Conservation (phyloP, 2,888 invertebrate species). For the Stictocephala bisonia region DNA sequence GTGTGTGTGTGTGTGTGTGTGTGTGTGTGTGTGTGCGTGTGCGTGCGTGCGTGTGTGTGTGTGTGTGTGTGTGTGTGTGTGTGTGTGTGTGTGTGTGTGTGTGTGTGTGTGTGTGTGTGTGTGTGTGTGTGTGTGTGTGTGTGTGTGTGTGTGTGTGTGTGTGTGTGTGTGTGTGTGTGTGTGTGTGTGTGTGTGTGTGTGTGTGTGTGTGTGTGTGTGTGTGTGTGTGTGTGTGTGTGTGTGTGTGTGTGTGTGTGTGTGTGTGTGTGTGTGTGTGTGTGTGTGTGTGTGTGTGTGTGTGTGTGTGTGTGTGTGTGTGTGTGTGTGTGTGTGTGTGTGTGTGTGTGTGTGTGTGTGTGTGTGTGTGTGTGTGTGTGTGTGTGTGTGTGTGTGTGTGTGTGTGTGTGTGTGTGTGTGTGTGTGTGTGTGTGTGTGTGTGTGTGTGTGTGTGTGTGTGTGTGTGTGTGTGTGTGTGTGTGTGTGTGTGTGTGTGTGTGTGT, state of each 20-base stretch:
- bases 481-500: slow-evolving; percentile 23
- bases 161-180: slow-evolving; percentile 39
- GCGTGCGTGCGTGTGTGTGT: slow-evolving; percentile 35
- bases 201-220: slow-evolving; percentile 33
- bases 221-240: slow-evolving; percentile 33
- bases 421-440: slow-evolving; percentile 8
- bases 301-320: slow-evolving; percentile 33
- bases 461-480: slow-evolving; percentile 24
- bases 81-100: slow-evolving; percentile 39
- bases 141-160: slow-evolving; percentile 39
- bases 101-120: slow-evolving; percentile 39
- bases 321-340: slow-evolving; percentile 29
- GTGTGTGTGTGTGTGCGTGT: slow-evolving; percentile 38
- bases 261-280: slow-evolving; percentile 33
- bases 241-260: slow-evolving; percentile 33
- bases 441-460: slow-evolving; percentile 19
- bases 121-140: slow-evolving; percentile 39
- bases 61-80: slow-evolving; percentile 39
- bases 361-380: slow-evolving; percentile 15
- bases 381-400: neutral
- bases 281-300: slow-evolving; percentile 33
- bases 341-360: slow-evolving; percentile 37
- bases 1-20: slow-evolving; percentile 39
- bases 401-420: neutral
- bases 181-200: slow-evolving; percentile 33